phyloP scores from a whole-genome alignment of 2,113 vertebrate genomes.

The Ovis canadensis region DNA sequence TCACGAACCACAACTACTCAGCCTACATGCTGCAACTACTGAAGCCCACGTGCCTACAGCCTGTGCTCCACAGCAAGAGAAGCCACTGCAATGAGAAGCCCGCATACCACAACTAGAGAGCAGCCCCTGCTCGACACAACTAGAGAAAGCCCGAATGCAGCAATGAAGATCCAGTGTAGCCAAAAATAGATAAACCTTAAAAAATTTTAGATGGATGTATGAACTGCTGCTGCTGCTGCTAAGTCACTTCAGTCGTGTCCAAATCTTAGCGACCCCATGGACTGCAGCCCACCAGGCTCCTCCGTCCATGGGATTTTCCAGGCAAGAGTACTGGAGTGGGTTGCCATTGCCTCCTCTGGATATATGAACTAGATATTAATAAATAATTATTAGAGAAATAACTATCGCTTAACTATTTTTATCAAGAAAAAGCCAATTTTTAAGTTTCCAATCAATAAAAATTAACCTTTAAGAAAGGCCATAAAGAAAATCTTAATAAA shows the following conservation, averaged over 20 bases:
- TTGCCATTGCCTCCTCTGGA: neutral
- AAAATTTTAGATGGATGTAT: neutral
- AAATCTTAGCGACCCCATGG: no score
- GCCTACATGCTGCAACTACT: neutral
- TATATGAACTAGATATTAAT: neutral
- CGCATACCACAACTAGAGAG: neutral
- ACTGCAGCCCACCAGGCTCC: no score
- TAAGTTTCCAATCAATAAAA: neutral
- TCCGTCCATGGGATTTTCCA: no score
- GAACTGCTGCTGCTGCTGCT: neutral
- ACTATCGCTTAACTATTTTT: neutral
- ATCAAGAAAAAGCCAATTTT: constrained; percentile 16
- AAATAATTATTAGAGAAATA: neutral
- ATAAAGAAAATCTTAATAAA: constrained; percentile 3
- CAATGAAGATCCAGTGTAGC: neutral
- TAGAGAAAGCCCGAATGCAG: neutral
- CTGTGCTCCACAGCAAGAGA: neutral
- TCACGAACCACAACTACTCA: neutral
- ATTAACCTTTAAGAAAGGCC: neutral
- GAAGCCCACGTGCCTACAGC: neutral
- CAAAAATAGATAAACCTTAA: neutral
- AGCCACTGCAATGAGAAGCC: neutral
- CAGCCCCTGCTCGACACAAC: neutral
- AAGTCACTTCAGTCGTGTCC: no score
- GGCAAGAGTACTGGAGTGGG: no score